A percentile compares a stretch with the other conserved stretches of the same genome.
These are phyloP conservation scores for Palythoa caribaeorum DNA, from an alignment of 92 coral and sea anemone species.

Conservation along the genomic window DNA sequence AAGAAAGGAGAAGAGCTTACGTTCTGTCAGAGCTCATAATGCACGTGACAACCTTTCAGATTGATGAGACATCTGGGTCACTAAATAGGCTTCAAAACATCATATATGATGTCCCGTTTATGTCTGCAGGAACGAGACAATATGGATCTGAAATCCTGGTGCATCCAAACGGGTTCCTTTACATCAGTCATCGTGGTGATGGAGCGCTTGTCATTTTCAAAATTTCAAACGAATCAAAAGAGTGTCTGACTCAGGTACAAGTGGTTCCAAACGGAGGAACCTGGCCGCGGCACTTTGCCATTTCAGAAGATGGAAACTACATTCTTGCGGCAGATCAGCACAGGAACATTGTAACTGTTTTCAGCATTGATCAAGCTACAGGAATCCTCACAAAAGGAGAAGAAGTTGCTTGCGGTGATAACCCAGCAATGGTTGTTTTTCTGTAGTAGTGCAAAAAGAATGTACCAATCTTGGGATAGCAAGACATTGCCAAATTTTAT, in stretches of 20 bases:
- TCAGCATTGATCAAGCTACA: slow-evolving; percentile 1
- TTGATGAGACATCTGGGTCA: slow-evolving; percentile 9
- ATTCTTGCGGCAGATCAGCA: slow-evolving; percentile 22
- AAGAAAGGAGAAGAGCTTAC: slow-evolving; percentile 18
- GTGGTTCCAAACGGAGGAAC: slow-evolving; percentile 2
- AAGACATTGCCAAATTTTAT: not conserved
- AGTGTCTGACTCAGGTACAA: slow-evolving; percentile 2
- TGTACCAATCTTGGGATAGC: not conserved
- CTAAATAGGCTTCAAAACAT: slow-evolving; percentile 12
- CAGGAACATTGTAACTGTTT: slow-evolving; percentile 9
- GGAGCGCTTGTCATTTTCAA: slow-evolving; percentile 25
- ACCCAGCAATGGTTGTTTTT: slow-evolving; percentile 18
- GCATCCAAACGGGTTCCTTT: slow-evolving; percentile 19
- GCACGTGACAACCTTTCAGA: slow-evolving; percentile 29
- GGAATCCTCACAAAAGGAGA: slow-evolving; percentile 2
- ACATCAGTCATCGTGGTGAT: slow-evolving; percentile 30
- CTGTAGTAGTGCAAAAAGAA: not conserved
- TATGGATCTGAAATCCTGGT: slow-evolving; percentile 24
- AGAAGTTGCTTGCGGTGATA: slow-evolving; percentile 10
- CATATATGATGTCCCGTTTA: slow-evolving; percentile 22
- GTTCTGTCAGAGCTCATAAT: slow-evolving; percentile 36
- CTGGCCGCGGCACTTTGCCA: slow-evolving; percentile 28
- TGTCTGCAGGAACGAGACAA: not conserved
- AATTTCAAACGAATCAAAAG: not conserved
- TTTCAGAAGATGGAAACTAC: slow-evolving; percentile 19